Base-by-base conservation (phyloP, 2,113 vertebrate species). In the Symphodus melops region DNA sequence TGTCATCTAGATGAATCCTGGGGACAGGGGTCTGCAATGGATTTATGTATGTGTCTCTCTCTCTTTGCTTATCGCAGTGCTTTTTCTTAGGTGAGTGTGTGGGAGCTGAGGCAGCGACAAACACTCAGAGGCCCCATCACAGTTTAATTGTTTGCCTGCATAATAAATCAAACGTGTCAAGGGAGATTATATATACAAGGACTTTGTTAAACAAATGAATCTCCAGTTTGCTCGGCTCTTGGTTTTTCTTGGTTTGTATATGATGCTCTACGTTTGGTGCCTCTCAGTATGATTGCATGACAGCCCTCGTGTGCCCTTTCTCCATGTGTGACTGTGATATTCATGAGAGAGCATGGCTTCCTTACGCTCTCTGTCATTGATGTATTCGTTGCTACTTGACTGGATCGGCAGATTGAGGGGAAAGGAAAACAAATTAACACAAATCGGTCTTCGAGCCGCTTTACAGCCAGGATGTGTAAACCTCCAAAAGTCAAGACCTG, bases 121-220 rank as follows among this genome's bases (percentile, higher is more conserved):
- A 87, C 73, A 69, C 87, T 88, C 81, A 37, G 78, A 69, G 9
- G 64, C 52, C 62, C 68, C 75, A 68, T 79, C 54, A 57, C 69
- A 51, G 81, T 85, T 89, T 89, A 93, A 93, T 89, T 92, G 90
- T 93, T 93, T 90, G 80, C 86, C 81, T 87, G 73, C 79, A 66
- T 92, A 87, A 92, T 93, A 90, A 91, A 92, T 92, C 89, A 91
- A 85, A 90, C 46, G 70, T 87, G 88, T 92, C 88, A 68, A 16
- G 83, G 72, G 79, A 72, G 82, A 90, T 91, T 89, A 90, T 90
- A 90, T 90, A 89, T 86, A 90, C 82, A 72, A 81, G 85, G 62
- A 21, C 60, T 48, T 58, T 67, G 78, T 86, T 86, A 81, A 88
- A 85, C 83, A 92, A 92, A 91, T 88, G 60, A 89, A 90, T 90